Conservation (phyloP, 2,113 vertebrate species). For the Neofelis nebulosa region DNA sequence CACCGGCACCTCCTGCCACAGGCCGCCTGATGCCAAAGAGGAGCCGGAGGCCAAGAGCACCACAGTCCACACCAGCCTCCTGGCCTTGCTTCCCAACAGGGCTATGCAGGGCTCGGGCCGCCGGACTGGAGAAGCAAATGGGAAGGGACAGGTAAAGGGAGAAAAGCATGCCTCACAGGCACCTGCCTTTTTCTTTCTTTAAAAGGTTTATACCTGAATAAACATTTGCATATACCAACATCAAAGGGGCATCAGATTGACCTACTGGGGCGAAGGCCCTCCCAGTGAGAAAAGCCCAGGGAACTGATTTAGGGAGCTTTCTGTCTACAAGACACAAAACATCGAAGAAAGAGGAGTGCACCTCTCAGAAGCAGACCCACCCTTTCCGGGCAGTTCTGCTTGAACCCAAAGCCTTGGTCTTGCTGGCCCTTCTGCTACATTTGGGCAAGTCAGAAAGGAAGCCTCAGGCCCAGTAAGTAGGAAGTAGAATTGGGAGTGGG, state of each 20-base stretch:
- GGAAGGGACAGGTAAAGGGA: background rate
- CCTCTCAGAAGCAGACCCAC: background rate
- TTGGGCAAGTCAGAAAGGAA: background rate
- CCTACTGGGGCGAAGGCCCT: background rate
- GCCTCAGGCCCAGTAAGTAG: accelerated
- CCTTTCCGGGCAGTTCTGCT: background rate
- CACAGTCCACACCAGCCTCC: background rate
- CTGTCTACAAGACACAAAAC: background rate
- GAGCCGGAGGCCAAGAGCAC: background rate
- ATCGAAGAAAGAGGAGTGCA: background rate
- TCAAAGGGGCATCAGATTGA: no score
- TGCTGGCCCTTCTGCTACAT: background rate
- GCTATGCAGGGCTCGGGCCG: no score
- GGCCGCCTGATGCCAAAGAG: background rate
- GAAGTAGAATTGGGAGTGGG: background rate
- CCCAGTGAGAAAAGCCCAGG: background rate
- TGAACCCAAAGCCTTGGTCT: background rate
- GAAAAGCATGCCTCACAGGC: background rate
- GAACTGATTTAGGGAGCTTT: accelerated
- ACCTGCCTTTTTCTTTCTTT: background rate
- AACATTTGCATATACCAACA: background rate
- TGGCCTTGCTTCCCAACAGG: accelerated
- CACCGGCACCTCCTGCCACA: accelerated
- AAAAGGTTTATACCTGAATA: background rate
- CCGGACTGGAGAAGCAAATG: background rate